These are phyloP conservation scores for Coregonus ussuriensis DNA, from an alignment of 2,797 vertebrate genomes.

Conservation along the genomic window DNA sequence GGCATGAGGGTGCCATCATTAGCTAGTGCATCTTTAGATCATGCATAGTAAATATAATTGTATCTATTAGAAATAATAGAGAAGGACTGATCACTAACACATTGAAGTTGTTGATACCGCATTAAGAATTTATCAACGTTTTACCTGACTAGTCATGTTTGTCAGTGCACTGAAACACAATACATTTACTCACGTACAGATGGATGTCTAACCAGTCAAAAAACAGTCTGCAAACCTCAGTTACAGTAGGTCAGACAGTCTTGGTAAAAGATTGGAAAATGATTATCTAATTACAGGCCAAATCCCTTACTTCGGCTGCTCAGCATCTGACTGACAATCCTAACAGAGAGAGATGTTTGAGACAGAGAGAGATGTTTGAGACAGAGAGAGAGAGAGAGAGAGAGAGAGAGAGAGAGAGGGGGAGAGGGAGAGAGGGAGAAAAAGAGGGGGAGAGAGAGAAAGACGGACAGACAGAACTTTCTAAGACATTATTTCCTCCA, in stretches of 20 bases:
- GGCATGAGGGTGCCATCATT: constrained; percentile 65
- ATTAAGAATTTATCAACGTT: neutral
- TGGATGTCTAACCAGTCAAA: neutral
- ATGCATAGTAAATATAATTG: constrained; percentile 20
- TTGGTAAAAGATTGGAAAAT: neutral
- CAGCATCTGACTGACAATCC: neutral
- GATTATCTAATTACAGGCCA: neutral
- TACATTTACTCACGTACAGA: neutral
- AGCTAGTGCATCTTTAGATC: constrained; percentile 49
- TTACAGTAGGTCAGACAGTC: neutral
- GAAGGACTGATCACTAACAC: neutral
- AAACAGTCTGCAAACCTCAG: neutral
- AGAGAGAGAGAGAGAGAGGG: neutral
- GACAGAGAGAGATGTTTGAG: neutral
- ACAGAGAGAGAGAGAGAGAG: no score
- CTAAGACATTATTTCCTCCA: neutral
- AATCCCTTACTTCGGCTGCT: neutral
- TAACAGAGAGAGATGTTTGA: neutral
- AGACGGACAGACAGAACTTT: neutral
- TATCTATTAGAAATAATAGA: neutral
- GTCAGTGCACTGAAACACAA: neutral
- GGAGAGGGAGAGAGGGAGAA: constrained; percentile 10
- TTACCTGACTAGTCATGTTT: neutral
- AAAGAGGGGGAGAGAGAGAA: constrained; percentile 2
- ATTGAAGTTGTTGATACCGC: no score